Evolutionary conservation across 2,888 invertebrate species (phyloP), one percentile per base, ranked within the genome.

Genomic region (Sclerodermus sp.): DNA sequence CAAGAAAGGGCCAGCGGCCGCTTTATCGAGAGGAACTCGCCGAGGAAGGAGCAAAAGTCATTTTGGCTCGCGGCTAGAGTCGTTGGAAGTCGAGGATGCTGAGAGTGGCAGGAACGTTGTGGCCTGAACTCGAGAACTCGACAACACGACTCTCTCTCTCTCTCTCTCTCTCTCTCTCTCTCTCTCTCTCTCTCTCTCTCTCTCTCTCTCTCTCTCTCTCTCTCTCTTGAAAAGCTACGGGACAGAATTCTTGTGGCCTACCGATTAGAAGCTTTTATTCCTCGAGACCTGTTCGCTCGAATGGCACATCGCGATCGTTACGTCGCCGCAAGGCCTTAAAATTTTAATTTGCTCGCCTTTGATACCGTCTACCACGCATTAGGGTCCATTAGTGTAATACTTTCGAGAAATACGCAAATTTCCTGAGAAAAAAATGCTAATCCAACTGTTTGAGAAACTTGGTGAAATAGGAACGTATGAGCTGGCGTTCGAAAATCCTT

Each of bases 251-350:
- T 23, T 23, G 4, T 23, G 23, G 23, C 23, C 23, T 23, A 23
- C 23, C 23, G 23, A 23, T 23, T 23, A 23, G 8, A 8, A 23
- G 23, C 23, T 23, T 23, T 23, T 23, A 23, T 16, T 32, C 31
- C 14, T 32, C 31, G 17, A 14, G 29, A 32, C 14, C 13, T 14
- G 30, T 31, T 6, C 9, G 10, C 42, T 42, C 38, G 41, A 32
- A 37, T 38, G 43, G 16, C 43, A 41, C 45, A 30, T 29, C 43
- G 41, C 29, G 41, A 47, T 49, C 52, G 52, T 54, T 54, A 52
- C 46, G 49, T 57, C 54, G 49, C 54, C 46, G 50, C 23, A 23
- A 23, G 54, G 49, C 52, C 49, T 54, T 54, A 52, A 47, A 50
- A 47, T 52, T 54, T 54, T 54, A 43, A 54, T 52, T 44, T 39